A percentile compares a stretch with the other conserved stretches of the same genome.
Evolutionary conservation across 2,888 invertebrate species (phyloP).

Genomic region (Pheosia tremula): DNA sequence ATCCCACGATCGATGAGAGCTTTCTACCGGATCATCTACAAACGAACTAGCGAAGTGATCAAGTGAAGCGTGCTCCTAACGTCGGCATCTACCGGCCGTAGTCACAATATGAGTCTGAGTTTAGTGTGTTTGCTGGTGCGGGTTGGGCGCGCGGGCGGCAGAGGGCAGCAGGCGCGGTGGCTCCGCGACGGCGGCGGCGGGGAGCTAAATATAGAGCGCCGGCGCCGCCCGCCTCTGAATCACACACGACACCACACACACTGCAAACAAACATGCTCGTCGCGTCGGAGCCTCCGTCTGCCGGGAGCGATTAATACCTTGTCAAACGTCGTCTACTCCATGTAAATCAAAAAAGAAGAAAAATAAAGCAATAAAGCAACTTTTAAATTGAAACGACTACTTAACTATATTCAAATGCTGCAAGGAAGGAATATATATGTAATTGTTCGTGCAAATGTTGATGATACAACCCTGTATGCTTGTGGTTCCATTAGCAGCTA

Average conservation of each 20-base stretch:
- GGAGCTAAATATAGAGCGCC: constrained; percentile 46
- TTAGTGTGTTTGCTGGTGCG: not conserved
- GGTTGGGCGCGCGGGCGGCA: constrained; percentile 8
- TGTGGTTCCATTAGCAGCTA: too few relatives aligned
- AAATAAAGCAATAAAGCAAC: too few relatives aligned
- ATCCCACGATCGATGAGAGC: too few relatives aligned
- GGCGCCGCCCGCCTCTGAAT: constrained; percentile 43
- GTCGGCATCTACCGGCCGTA: not conserved
- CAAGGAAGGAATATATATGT: too few relatives aligned
- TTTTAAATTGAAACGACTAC: too few relatives aligned
- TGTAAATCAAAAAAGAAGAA: too few relatives aligned
- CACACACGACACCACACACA: constrained; percentile 29
- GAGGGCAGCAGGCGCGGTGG: constrained; percentile 32
- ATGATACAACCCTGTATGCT: too few relatives aligned
- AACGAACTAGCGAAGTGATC: not conserved
- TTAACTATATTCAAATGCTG: too few relatives aligned
- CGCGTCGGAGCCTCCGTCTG: constrained; percentile 3
- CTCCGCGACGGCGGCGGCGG: constrained; percentile 24
- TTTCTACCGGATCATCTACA: too few relatives aligned
- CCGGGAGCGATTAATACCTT: not conserved
- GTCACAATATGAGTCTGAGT: not conserved
- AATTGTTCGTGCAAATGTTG: too few relatives aligned
- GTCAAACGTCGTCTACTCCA: not conserved
- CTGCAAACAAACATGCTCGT: constrained; percentile 10
- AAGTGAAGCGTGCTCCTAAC: not conserved